Percentiles rank a stretch among this genome's conserved stretches.
These are phyloP conservation scores for Aviceda subcristata DNA, from an alignment of 2,113 vertebrate genomes.

Conservation along the genomic window DNA sequence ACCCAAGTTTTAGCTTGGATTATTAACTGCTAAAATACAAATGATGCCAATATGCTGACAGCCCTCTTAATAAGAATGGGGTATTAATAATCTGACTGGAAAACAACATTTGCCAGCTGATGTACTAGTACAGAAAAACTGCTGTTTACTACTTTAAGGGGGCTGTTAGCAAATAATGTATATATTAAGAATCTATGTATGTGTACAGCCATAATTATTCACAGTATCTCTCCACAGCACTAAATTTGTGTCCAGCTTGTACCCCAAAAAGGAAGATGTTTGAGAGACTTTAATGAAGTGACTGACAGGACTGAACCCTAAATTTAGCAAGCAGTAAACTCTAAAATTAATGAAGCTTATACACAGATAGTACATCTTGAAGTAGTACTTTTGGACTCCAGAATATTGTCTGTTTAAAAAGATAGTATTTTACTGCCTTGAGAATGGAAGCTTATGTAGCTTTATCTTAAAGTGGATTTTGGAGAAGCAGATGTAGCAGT, in stretches of 20 bases:
- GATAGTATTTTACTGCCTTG: neutral
- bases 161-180: neutral
- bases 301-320: neutral
- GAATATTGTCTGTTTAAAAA: neutral
- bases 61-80: neutral
- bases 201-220: neutral
- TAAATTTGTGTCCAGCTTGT: neutral
- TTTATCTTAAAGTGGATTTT: neutral
- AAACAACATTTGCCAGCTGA: neutral
- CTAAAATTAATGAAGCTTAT: neutral
- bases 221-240: neutral
- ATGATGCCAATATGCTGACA: neutral
- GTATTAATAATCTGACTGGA: neutral
- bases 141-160: neutral
- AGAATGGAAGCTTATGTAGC: neutral
- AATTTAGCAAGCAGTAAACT: neutral
- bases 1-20: neutral
- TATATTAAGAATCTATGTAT: neutral
- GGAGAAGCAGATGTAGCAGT: neutral
- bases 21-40: neutral
- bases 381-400: neutral
- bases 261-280: neutral
- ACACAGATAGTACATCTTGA: neutral
- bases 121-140: neutral
- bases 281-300: neutral